phyloP scores from a whole-genome alignment of 2,797 vertebrate species.

The Coregonus ussuriensis region DNA sequence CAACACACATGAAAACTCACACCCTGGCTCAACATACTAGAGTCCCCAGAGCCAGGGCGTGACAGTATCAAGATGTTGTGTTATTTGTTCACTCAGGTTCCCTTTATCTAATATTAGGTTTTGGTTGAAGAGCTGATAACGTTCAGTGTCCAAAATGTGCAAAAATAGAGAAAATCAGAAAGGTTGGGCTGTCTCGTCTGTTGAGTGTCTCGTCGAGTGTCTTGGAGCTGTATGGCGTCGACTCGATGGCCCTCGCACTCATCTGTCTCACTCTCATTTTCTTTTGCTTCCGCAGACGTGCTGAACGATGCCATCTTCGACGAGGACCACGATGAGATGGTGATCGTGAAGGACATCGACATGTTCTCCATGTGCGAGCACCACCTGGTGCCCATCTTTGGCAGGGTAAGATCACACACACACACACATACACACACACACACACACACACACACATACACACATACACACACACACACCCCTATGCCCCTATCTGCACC shows the following conservation, averaged over 20 bases:
- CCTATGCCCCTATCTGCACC: neutral
- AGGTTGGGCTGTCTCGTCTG: neutral
- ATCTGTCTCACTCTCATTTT: neutral
- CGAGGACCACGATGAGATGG: slow-evolving; percentile 98
- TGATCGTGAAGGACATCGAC: slow-evolving; percentile 99
- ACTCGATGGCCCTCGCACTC: neutral
- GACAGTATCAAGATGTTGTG: too few species aligned
- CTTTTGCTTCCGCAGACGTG: slow-evolving; percentile 78
- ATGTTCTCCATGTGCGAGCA: slow-evolving; percentile 99
- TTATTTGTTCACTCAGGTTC: too few species aligned
- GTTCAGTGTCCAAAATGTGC: too few species aligned
- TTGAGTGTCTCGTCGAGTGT: neutral
- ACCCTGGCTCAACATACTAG: too few species aligned
- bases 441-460: neutral
- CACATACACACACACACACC: neutral
- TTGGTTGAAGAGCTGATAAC: too few species aligned
- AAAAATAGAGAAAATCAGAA: too few species aligned
- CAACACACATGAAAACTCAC: too few species aligned
- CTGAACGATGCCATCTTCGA: slow-evolving; percentile 97
- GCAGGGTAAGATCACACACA: slow-evolving; percentile 81
- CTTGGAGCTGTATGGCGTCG: neutral
- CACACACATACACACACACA: neutral
- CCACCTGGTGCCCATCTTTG: slow-evolving; percentile 95
- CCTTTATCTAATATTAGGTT: too few species aligned
- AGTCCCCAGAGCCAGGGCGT: too few species aligned